phyloP scores from a whole-genome alignment of 2,797 vertebrate species.

The Pantherophis vulpinus region DNA sequence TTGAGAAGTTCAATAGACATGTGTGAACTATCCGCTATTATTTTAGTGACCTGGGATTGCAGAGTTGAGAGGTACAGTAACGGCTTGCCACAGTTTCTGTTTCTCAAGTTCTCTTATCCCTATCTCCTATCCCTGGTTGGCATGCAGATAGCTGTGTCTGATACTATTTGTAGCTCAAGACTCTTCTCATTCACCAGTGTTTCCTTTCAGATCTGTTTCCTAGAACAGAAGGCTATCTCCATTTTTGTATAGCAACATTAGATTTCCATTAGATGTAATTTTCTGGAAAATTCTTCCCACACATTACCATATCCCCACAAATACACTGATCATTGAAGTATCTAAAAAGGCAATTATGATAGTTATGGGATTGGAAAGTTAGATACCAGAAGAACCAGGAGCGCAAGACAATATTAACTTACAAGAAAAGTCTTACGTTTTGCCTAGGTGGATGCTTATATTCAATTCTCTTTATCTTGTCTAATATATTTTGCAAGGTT shows the following conservation, averaged over 20 bases:
- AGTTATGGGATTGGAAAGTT: not conserved
- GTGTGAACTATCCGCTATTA: not conserved
- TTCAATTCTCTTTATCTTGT: not conserved
- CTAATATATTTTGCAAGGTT: not conserved
- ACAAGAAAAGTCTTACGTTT: not conserved
- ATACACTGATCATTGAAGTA: not conserved
- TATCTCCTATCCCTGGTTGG: not conserved
- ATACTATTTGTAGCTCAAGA: not conserved
- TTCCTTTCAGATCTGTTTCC: not conserved
- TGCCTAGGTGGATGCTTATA: not conserved
- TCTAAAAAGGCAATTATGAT: not conserved
- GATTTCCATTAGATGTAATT: not conserved
- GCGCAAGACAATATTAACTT: not conserved
- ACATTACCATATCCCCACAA: not conserved
- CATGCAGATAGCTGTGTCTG: not conserved
- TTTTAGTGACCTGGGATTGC: not conserved
- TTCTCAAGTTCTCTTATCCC: not conserved
- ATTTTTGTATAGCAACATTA: not conserved
- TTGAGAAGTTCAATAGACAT: not conserved
- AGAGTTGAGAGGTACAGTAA: not conserved
- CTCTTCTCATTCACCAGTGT: not conserved
- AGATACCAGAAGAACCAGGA: too few species aligned
- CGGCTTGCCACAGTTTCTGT: not conserved
- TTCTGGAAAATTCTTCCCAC: not conserved
- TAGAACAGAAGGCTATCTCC: not conserved